Evolutionary conservation across 2,888 invertebrate species (phyloP), one percentile per base, ranked within the genome.

Genomic region (Cerceris ruficornis): DNA sequence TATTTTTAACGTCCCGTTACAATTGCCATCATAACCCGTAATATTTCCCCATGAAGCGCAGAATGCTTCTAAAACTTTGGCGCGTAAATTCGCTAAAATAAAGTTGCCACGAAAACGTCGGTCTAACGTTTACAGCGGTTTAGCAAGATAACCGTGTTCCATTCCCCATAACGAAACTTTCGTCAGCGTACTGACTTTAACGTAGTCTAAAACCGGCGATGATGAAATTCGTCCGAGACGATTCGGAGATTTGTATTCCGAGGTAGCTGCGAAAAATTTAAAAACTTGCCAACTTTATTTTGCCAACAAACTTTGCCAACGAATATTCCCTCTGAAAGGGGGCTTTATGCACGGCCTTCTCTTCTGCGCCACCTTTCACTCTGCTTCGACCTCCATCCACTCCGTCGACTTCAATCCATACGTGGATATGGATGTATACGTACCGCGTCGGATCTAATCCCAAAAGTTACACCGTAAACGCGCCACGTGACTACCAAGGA

Each of bases 391-490:
- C 64, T 59, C 61, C 70, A 77, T 72, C 78, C 62, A 58, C 62
- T 61, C 54, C 50, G 68, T 57, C 72, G 75, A 58, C 72, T 80
- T 74, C 68, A 68, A 80, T 76, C 65, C 82, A 76, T 68, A 60
- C 28, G 70, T 62, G 69, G 66, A 42, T 72, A 57, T 62, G 65
- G 75, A 75, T 66, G 71, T 77, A 74, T 60, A 61, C 69, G 73
- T 69, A 73, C 73, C 59, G 59, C 41, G 71, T 71, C 78, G 67
- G 81, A 86, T 86, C 79, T 84, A 84, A 84, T 87, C 82, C 86
- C 77, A 76, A 87, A 88, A 88, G 88, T 88, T 88, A 81, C 80
- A 78, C 73, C 82, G 86, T 88, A 88, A 88, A 88, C 81, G 83
- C 67, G 81, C 85, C 87, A 85, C 86, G 86, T 76, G 88, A 87